A percentile compares a stretch with the other conserved stretches of the same genome.
Evolutionary conservation across 2,113 vertebrate species (phyloP).

Genomic region (Elgaria multicarinata): DNA sequence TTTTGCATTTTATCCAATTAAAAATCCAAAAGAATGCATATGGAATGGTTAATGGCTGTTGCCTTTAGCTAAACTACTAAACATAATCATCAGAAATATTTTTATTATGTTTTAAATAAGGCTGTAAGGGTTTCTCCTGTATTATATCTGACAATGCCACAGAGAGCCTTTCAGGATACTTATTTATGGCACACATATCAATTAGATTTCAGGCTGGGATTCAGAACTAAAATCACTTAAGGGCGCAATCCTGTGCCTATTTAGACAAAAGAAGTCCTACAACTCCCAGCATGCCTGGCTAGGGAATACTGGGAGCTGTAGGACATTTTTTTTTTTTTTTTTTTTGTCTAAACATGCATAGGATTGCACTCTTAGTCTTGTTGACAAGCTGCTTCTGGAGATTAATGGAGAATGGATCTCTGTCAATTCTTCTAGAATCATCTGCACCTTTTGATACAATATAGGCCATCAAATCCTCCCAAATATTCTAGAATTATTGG

Average conservation of each 20-base stretch:
- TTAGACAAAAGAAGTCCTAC: too few relatives aligned
- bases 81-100: neutral
- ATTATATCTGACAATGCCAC: neutral
- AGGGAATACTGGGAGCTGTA: too few relatives aligned
- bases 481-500: too few relatives aligned
- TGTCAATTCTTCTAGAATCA: neutral
- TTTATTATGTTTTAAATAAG: neutral
- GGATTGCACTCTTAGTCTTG: too few relatives aligned
- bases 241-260: too few relatives aligned
- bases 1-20: neutral
- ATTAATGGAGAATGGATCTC: neutral
- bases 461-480: neutral
- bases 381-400: neutral
- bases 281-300: too few relatives aligned
- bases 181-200: neutral
- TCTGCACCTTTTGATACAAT: neutral
- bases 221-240: neutral
- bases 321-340: too few relatives aligned
- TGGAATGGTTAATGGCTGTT: neutral
- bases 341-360: too few relatives aligned
- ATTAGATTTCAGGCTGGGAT: neutral
- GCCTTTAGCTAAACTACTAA: slow-evolving; percentile 3
- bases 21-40: slow-evolving; percentile 3
- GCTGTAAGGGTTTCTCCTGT: neutral
- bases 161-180: neutral